phyloP scores from a whole-genome alignment of 2,113 vertebrate genomes.

The Hypomesus transpacificus region DNA sequence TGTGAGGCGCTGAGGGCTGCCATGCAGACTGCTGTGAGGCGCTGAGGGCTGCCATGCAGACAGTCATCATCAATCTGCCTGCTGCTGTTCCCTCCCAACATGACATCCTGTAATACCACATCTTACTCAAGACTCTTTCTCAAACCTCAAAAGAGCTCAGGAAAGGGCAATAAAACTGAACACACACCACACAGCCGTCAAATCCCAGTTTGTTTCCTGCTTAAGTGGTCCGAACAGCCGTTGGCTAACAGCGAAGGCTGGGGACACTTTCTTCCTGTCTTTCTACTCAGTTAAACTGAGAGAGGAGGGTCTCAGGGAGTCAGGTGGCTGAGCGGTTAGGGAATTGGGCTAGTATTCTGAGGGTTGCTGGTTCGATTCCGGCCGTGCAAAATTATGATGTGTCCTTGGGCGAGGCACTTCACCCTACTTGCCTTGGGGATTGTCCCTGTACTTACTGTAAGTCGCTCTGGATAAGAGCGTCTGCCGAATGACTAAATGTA shows the following conservation, averaged over 20 bases:
- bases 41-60: background rate
- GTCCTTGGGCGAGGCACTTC: too few relatives aligned
- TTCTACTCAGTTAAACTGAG: background rate
- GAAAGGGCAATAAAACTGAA: conserved; percentile 1
- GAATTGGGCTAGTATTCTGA: too few relatives aligned
- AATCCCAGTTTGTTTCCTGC: background rate
- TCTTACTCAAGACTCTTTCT: conserved; percentile 3
- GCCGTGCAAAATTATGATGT: too few relatives aligned
- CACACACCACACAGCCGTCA: conserved; percentile 4
- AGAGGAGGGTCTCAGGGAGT: background rate
- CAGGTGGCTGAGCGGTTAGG: too few relatives aligned
- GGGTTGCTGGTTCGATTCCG: too few relatives aligned
- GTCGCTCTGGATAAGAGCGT: too few relatives aligned
- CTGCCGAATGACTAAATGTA: too few relatives aligned
- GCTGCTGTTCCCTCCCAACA: background rate
- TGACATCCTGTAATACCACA: conserved; percentile 7
- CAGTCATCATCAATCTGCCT: background rate
- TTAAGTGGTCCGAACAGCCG: background rate
- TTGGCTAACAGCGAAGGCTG: background rate
- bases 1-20: too few relatives aligned
- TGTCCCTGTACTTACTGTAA: too few relatives aligned
- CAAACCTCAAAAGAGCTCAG: conserved; percentile 8
- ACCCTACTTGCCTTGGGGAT: too few relatives aligned
- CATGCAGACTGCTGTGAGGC: background rate
- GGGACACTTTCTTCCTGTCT: background rate